Evolutionary conservation across 2,113 vertebrate genomes (phyloP).

Genomic region (Cynoglossus semilaevis): DNA sequence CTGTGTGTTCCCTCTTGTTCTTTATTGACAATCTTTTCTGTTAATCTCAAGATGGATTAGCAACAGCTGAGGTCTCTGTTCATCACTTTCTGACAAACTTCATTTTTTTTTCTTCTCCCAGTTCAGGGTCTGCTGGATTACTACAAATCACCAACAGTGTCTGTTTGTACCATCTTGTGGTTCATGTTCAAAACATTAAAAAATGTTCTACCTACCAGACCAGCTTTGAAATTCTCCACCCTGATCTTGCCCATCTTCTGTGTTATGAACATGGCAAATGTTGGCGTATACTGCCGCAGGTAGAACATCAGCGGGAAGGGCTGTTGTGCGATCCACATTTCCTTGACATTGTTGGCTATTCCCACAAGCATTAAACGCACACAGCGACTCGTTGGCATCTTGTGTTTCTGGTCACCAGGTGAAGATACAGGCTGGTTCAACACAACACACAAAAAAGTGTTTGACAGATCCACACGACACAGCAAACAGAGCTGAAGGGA

Average conservation of each 20-base stretch:
- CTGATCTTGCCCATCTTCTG: slow-evolving; percentile 78
- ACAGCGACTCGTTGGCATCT: slow-evolving; percentile 88
- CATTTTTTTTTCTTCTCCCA: too few species aligned
- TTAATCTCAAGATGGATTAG: slow-evolving; percentile 56
- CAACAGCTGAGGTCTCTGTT: slow-evolving; percentile 40
- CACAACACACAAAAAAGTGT: background rate
- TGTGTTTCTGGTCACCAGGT: slow-evolving; percentile 78
- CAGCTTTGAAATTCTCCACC: slow-evolving; percentile 88
- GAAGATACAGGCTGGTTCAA: slow-evolving; percentile 53
- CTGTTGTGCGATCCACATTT: slow-evolving; percentile 89
- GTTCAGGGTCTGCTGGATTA: slow-evolving; percentile 23
- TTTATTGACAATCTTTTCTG: slow-evolving; percentile 21
- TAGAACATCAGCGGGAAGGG: slow-evolving; percentile 84
- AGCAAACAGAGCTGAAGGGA: too few species aligned
- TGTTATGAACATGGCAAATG: slow-evolving; percentile 81
- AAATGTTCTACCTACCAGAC: slow-evolving; percentile 77
- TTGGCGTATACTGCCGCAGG: slow-evolving; percentile 88
- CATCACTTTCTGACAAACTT: slow-evolving; percentile 30
- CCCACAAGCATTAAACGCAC: slow-evolving; percentile 84
- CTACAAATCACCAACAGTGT: too few species aligned
- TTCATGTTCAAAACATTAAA: too few species aligned
- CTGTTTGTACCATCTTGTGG: too few species aligned
- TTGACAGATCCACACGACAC: background rate
- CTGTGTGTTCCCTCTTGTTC: slow-evolving; percentile 35
- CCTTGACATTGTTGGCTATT: slow-evolving; percentile 83